Percentiles rank a stretch among this genome's conserved stretches.
Evolutionary conservation across 1,140 invertebrate genomes (phyloP).

Genomic region (Pollicipes pollicipes): DNA sequence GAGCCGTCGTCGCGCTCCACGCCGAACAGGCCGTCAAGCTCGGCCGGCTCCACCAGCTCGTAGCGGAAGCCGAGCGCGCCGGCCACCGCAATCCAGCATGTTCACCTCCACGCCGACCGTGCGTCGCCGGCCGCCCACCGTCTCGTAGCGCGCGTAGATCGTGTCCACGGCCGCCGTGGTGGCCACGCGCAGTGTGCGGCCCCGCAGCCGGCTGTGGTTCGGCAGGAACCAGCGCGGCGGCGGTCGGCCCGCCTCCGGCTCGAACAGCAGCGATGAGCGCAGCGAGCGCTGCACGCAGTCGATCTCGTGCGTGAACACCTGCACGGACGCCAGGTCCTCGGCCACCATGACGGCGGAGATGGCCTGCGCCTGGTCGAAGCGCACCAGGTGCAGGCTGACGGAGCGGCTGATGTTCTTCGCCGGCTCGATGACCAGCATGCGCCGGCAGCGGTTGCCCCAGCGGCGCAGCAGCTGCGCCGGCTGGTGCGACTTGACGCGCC

Average conservation of each 20-base stretch:
- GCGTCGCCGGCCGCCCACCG: no score
- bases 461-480: not conserved
- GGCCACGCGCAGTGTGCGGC: not conserved
- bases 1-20: slow-evolving; percentile 3
- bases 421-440: not conserved
- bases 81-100: not conserved
- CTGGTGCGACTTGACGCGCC: not conserved
- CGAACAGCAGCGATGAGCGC: no score
- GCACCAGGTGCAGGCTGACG: not conserved
- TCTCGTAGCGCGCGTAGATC: not conserved
- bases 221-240: not conserved
- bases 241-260: no score
- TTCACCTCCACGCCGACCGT: not conserved
- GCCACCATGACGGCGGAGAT: not conserved
- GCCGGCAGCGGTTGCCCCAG: not conserved
- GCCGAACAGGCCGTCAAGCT: slow-evolving; percentile 2
- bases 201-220: not conserved
- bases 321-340: not conserved
- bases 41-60: not conserved
- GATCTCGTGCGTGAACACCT: not conserved
- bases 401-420: not conserved
- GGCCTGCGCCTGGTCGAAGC: not conserved
- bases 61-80: not conserved
- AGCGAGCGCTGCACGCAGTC: not conserved
- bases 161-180: not conserved